Evolutionary conservation across 2,113 vertebrate species (phyloP).

Genomic region (Phylloscopus whistleri): DNA sequence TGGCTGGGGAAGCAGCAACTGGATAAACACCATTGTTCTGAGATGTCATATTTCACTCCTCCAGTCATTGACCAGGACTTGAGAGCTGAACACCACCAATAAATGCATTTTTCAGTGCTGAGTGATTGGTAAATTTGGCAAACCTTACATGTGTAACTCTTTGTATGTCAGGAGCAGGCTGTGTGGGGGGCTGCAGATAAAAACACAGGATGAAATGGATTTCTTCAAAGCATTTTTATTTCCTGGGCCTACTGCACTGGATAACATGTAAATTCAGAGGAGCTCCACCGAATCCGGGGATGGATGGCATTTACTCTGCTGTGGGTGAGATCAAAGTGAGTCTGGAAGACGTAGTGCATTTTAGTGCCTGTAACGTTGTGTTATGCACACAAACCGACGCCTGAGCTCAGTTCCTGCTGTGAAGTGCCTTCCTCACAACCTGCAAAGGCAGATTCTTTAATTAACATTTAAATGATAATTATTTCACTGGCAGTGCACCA

Average conservation of each 20-base stretch:
- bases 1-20: neutral
- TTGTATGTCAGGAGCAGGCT: neutral
- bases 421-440: conserved; percentile 58
- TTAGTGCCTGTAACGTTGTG: conserved; percentile 20
- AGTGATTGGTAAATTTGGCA: neutral
- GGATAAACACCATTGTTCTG: neutral
- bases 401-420: conserved; percentile 47
- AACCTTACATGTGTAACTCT: neutral
- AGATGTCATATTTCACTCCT: neutral
- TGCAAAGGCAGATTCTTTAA: conserved; percentile 63
- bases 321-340: neutral
- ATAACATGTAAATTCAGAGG: neutral
- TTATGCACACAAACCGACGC: conserved; percentile 39
- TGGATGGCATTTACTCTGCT: neutral
- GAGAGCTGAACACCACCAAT: neutral
- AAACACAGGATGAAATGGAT: neutral
- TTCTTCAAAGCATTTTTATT: neutral
- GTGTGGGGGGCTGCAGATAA: neutral
- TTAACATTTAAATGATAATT: conserved; percentile 74
- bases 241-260: neutral
- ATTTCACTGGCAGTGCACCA: conserved; percentile 58
- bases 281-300: neutral
- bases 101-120: neutral
- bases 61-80: neutral
- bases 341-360: neutral